A percentile compares a stretch with the other conserved stretches of the same genome.
phyloP scores from a whole-genome alignment of 92 coral and sea anemone species.

The Bergia sp. region DNA sequence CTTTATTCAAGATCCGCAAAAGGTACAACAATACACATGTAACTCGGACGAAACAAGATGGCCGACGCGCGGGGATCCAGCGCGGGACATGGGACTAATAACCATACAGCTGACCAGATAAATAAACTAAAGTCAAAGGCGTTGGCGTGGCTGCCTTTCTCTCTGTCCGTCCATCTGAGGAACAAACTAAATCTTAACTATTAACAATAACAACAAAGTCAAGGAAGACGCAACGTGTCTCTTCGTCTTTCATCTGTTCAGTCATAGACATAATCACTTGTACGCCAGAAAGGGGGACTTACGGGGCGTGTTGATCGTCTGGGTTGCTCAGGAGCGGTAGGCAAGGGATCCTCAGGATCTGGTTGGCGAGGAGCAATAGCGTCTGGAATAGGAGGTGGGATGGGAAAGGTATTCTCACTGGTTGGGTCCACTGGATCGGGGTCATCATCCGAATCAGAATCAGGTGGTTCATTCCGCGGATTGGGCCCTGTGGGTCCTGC shows the following conservation, averaged over 20 bases:
- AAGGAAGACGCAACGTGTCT: constrained; percentile 31
- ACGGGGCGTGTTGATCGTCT: constrained; percentile 37
- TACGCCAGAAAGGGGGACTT: constrained; percentile 35
- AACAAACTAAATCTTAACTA: constrained; percentile 25
- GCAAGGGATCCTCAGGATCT: constrained; percentile 26
- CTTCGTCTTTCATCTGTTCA: constrained; percentile 24
- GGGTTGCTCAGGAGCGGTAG: constrained; percentile 43
- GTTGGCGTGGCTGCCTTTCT: constrained; percentile 18
- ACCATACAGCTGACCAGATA: constrained; percentile 18
- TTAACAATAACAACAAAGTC: constrained; percentile 25
- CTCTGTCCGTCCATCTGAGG: constrained; percentile 30
- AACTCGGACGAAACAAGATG: constrained; percentile 5
- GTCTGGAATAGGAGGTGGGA: constrained; percentile 29
- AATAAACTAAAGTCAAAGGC: background rate
- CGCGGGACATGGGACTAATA: constrained; percentile 16
- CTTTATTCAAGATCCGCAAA: no score
- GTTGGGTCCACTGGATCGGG: constrained; percentile 28
- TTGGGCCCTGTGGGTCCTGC: constrained; percentile 5
- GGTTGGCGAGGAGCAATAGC: constrained; percentile 32
- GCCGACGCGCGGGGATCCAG: background rate
- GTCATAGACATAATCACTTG: constrained; percentile 32
- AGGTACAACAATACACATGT: no score
- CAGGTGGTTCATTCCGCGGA: constrained; percentile 16
- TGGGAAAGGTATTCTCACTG: constrained; percentile 31
- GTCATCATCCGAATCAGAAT: constrained; percentile 34